phyloP scores from a whole-genome alignment of 2,113 vertebrate species.

The Odobenus rosmarus region DNA sequence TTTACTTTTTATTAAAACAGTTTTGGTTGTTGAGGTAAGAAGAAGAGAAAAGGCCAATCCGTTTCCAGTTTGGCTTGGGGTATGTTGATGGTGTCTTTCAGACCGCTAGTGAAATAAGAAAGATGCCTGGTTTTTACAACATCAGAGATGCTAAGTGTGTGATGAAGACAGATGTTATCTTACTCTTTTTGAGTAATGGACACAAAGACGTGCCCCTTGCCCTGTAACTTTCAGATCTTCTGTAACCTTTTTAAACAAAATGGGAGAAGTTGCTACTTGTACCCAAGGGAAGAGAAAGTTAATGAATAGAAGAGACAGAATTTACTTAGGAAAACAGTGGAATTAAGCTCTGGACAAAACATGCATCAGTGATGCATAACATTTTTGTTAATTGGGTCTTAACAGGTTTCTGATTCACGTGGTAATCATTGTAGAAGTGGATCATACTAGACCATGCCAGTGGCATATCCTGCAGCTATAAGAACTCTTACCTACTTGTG shows the following conservation, averaged over 20 bases:
- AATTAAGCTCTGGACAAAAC: conserved; percentile 89
- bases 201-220: conserved; percentile 74
- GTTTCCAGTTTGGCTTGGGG: not conserved
- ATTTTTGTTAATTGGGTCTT: conserved; percentile 91
- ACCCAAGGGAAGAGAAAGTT: conserved; percentile 88
- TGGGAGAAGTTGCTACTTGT: conserved; percentile 79
- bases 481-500: conserved; percentile 80
- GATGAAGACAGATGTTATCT: conserved; percentile 30
- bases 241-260: conserved; percentile 84
- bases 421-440: conserved; percentile 87
- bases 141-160: not conserved
- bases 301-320: conserved; percentile 89
- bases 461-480: conserved; percentile 65
- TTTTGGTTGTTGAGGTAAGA: not conserved
- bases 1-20: conserved; percentile 2
- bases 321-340: conserved; percentile 87
- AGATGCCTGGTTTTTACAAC: not conserved
- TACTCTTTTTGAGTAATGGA: conserved; percentile 45
- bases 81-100: not conserved
- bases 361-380: conserved; percentile 87
- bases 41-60: not conserved
- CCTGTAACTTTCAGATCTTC: conserved; percentile 79
- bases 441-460: conserved; percentile 83
- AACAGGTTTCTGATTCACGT: conserved; percentile 87
- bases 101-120: not conserved